Base-by-base conservation (phyloP, 2,888 invertebrate species). In the Lycia hirtaria region DNA sequence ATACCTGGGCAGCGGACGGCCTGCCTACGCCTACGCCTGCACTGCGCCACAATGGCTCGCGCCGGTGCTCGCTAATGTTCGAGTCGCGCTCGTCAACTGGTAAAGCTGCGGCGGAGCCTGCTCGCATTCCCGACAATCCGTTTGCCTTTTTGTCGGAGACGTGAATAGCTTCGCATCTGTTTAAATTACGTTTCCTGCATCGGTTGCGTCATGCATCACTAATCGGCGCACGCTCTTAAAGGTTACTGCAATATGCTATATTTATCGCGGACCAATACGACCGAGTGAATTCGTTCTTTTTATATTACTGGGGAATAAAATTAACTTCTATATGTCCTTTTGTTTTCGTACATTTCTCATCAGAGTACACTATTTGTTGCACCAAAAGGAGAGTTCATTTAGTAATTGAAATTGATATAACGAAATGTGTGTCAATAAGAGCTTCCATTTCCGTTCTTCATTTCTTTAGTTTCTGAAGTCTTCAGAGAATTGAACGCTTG, bases 91-190 rank as follows among this genome's bases (percentile, higher is more conserved):
- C 60, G 30, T 47, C 61, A 62, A 65, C 68, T 60, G 65, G 66
- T n/a, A 41, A 58, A 59, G 62, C 56, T 56, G 64, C 60, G 57
- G 56, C 45, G 30, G 48, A 38, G 24, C 20, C 61, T 56, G 64
- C 54, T 63, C 53, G 64, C 76, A 76, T 77, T 74, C 72, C 65
- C 56, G 54, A 61, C 57, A 69, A 69, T 64, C 72, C 68, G 59
- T 64, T 57, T 63, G 59, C 67, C 64, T 68, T 64, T 60, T 60
- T 67, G 54, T 61, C 35, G 20, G 47, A 49, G 38, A 54, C 43
- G 54, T 64, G 58, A 59, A 63, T 52, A 54, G 41, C 43, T 51
- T 26, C 28, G 62, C 59, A 62, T 56, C 52, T 63, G 59, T 62
- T 59, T 52, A 48, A 67, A 58, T 64, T 51, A 58, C 60, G 59